phyloP scores from a whole-genome alignment of 2,113 vertebrate genomes.

The Rhizomys pruinosus region DNA sequence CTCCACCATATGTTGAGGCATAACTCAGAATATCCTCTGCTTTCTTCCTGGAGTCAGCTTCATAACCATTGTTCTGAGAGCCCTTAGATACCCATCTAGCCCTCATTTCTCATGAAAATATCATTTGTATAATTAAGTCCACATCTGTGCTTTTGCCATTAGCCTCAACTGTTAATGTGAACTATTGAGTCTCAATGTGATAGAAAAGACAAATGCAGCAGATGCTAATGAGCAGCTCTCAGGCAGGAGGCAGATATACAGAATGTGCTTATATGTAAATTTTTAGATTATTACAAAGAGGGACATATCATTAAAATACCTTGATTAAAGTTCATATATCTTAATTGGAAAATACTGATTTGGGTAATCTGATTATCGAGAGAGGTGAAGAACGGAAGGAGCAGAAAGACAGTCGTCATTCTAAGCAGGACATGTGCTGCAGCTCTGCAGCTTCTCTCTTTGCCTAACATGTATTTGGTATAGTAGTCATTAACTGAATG shows the following conservation, averaged over 20 bases:
- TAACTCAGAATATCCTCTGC: neutral
- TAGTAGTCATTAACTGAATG: neutral
- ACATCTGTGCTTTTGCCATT: constrained; percentile 4
- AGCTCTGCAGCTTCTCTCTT: neutral
- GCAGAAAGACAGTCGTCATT: neutral
- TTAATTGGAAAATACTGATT: neutral
- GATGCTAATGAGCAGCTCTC: neutral
- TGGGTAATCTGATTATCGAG: neutral
- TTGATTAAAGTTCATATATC: neutral
- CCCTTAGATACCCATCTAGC: neutral
- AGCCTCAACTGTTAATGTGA: neutral
- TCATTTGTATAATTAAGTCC: constrained; percentile 11
- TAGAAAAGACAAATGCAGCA: neutral
- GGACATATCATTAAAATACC: neutral
- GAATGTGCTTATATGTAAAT: neutral
- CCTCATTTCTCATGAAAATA: neutral
- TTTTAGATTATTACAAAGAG: constrained; percentile 6
- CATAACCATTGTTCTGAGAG: neutral
- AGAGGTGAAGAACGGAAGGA: neutral
- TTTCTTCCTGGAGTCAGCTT: constrained; percentile 33
- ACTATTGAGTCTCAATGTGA: neutral
- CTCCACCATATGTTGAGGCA: neutral
- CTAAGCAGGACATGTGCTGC: rapidly evolving
- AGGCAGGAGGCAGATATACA: neutral
- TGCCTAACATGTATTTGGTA: neutral